Percentiles rank a stretch among this genome's conserved stretches.
phyloP scores from a whole-genome alignment of 2,888 invertebrate species.

The Lasius platythorax region DNA sequence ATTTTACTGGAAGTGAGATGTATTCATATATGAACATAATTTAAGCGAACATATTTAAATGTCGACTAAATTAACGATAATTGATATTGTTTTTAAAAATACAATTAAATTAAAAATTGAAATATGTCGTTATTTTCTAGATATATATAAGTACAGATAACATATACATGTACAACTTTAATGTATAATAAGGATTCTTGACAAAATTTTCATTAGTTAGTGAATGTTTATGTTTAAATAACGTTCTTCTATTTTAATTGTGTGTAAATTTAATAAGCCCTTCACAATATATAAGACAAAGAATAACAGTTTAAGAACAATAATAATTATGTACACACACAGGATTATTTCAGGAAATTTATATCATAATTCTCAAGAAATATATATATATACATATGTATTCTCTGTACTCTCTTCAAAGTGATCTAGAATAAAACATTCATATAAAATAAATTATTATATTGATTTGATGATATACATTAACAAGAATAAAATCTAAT shows the following conservation, averaged over 20 bases:
- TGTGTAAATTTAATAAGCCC: neutral
- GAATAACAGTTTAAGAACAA: neutral
- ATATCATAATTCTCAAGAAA: neutral
- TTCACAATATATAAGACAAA: neutral
- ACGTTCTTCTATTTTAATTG: constrained; percentile 1
- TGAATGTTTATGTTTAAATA: neutral
- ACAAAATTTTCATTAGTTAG: neutral
- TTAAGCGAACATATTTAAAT: neutral
- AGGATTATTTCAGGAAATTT: neutral
- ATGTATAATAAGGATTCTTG: constrained; percentile 10
- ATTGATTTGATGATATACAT: neutral
- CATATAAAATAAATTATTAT: neutral
- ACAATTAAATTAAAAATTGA: neutral
- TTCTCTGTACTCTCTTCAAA: too few species aligned
- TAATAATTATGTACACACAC: neutral
- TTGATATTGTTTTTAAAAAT: constrained; percentile 11
- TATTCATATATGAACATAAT: too few species aligned
- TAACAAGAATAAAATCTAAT: neutral
- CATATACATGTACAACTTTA: constrained; percentile 1
- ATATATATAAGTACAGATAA: neutral
- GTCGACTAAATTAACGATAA: neutral
- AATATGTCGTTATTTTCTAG: constrained; percentile 5
- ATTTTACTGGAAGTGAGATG: too few species aligned
- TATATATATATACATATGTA: neutral
- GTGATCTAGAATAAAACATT: too few species aligned